These are phyloP conservation scores for Bradypodion ventrale DNA, from an alignment of 2,797 vertebrate genomes.

Conservation along the genomic window DNA sequence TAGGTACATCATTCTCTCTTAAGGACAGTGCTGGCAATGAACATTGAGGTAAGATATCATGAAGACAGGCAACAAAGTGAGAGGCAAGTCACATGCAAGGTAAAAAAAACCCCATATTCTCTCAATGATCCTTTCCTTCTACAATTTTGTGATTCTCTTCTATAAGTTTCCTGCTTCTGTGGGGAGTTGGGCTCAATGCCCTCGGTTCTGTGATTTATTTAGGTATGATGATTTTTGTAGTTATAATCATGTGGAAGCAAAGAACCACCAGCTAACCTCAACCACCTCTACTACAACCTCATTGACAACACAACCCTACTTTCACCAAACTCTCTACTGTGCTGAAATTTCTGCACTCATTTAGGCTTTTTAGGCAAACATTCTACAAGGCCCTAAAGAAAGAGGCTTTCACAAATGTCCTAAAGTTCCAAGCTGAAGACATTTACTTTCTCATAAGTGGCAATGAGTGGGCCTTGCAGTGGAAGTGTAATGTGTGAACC, in stretches of 20 bases:
- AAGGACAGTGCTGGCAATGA: not conserved
- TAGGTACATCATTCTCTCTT: too few relatives aligned
- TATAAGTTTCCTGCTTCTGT: too few relatives aligned
- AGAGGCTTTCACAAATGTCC: too few relatives aligned
- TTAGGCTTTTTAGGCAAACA: not conserved
- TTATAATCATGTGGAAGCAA: not conserved
- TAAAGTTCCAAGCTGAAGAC: too few relatives aligned
- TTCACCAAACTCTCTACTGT: not conserved
- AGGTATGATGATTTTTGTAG: not conserved
- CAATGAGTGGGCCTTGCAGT: not conserved
- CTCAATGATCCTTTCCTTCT: too few relatives aligned
- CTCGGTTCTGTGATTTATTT: not conserved
- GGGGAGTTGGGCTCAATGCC: too few relatives aligned
- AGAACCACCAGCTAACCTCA: not conserved
- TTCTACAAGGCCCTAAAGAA: too few relatives aligned
- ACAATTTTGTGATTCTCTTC: too few relatives aligned
- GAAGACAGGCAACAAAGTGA: too few relatives aligned
- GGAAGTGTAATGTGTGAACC: not conserved
- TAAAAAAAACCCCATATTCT: not conserved
- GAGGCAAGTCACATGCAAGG: not conserved
- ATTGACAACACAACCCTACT: too few relatives aligned
- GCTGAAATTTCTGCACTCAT: not conserved
- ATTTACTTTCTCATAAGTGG: too few relatives aligned
- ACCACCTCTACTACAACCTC: not conserved
- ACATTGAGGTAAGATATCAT: not conserved